Evolutionary conservation across 2,797 vertebrate species (phyloP).

Genomic region (Dendrocincla fuliginosa): DNA sequence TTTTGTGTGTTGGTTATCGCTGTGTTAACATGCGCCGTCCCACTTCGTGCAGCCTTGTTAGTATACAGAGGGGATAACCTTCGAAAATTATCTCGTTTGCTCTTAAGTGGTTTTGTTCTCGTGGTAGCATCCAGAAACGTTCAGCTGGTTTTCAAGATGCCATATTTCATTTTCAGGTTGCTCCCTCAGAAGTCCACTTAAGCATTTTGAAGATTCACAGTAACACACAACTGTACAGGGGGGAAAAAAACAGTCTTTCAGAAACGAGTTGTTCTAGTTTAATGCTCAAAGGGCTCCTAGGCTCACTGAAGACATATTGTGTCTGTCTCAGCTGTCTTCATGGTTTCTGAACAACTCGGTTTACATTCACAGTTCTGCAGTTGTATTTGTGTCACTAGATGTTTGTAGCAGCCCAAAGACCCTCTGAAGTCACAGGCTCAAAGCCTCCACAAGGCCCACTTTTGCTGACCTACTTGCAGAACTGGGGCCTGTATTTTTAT

Average conservation of each 20-base stretch:
- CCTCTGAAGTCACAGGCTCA: neutral
- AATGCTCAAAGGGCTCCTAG: neutral
- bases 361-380: neutral
- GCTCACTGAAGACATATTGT: neutral
- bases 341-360: neutral
- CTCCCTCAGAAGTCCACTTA: neutral
- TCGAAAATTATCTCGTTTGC: neutral
- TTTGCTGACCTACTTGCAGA: slow-evolving; percentile 47
- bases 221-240: neutral
- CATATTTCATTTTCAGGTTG: neutral
- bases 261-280: neutral
- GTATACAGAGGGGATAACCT: neutral
- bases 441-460: neutral
- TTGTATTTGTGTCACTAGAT: neutral
- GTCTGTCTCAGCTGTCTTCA: neutral
- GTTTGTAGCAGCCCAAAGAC: neutral
- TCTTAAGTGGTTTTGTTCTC: neutral
- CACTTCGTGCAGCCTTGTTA: neutral
- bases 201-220: neutral
- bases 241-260: neutral
- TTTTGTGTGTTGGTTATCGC: neutral
- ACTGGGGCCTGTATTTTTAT: neutral
- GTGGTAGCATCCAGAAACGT: neutral
- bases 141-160: neutral
- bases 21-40: neutral